Percentiles rank a stretch among this genome's conserved stretches.
Evolutionary conservation across 2,797 vertebrate species (phyloP).

Genomic region (Selene dorsalis): DNA sequence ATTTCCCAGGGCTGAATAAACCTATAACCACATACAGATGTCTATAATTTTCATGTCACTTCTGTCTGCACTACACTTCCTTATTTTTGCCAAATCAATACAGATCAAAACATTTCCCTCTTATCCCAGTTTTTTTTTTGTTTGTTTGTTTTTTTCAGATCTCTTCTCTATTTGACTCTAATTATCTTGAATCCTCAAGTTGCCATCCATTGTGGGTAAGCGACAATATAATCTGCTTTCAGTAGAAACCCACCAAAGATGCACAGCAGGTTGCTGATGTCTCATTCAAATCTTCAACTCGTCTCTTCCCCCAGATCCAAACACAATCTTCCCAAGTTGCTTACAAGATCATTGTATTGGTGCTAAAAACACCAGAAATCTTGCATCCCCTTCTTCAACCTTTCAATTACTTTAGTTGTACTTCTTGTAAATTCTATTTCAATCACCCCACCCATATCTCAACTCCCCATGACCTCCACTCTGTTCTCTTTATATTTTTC

Average conservation of each 20-base stretch:
- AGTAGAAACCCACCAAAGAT: conserved; percentile 58
- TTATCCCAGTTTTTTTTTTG: conserved; percentile 15
- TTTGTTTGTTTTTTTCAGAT: conserved; percentile 23
- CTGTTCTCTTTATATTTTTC: neutral
- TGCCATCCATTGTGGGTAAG: conserved; percentile 41
- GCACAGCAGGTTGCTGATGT: conserved; percentile 71
- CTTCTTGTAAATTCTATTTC: conserved; percentile 5
- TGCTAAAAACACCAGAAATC: neutral
- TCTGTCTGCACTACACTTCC: conserved; percentile 13
- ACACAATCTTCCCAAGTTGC: conserved; percentile 41
- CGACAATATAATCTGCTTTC: conserved; percentile 50
- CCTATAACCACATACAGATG: neutral
- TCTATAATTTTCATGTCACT: neutral
- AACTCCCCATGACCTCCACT: neutral
- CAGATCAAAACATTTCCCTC: conserved; percentile 30
- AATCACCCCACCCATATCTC: neutral
- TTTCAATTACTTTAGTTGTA: neutral
- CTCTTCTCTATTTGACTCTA: conserved; percentile 47
- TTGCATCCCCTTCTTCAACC: neutral
- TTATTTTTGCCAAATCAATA: conserved; percentile 29
- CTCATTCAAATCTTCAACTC: conserved; percentile 61
- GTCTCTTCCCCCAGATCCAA: conserved; percentile 38
- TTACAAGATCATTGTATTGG: conserved; percentile 47
- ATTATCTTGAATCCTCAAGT: conserved; percentile 59
- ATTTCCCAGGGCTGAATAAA: neutral